A percentile compares a stretch with the other conserved stretches of the same genome.
These are phyloP conservation scores for Carcina quercana DNA, from an alignment of 2,888 invertebrate species.

Conservation along the genomic window DNA sequence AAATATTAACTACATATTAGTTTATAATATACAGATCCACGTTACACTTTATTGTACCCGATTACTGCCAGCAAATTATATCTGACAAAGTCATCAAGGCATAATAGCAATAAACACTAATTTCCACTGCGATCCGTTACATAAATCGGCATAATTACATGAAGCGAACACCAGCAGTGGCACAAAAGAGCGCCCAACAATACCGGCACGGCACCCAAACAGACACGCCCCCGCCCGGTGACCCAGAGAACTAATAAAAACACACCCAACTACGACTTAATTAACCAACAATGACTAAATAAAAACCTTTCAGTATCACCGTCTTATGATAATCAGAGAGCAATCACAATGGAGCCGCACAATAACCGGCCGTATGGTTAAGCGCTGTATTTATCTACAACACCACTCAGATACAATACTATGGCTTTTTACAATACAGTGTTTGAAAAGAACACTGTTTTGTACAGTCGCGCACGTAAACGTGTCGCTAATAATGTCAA, in stretches of 20 bases:
- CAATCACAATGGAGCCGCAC: conserved; percentile 44
- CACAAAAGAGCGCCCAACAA: conserved; percentile 16
- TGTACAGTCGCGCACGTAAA: conserved; percentile 43
- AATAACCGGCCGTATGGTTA: conserved; percentile 33
- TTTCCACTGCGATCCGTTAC: conserved; percentile 7
- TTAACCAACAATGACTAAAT: conserved; percentile 52
- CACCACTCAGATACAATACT: conserved; percentile 44
- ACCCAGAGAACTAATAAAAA: conserved; percentile 51
- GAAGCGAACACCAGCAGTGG: conserved; percentile 13
- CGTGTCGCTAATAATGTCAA: conserved; percentile 41
- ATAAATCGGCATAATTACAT: conserved; percentile 21
- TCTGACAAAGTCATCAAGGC: no score
- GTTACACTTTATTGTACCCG: no score
- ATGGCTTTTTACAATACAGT: conserved; percentile 43
- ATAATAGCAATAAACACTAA: no score
- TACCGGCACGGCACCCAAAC: conserved; percentile 29
- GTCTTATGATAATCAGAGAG: conserved; percentile 45
- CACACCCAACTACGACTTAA: conserved; percentile 43
- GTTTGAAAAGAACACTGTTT: conserved; percentile 46
- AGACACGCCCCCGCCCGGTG: conserved; percentile 44
- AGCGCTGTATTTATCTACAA: conserved; percentile 48
- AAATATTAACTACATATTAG: no score
- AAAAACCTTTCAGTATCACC: conserved; percentile 43
- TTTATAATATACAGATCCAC: no score
- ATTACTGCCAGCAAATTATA: no score